Base-by-base conservation (phyloP, 2,888 invertebrate species). In the Allacma fusca region DNA sequence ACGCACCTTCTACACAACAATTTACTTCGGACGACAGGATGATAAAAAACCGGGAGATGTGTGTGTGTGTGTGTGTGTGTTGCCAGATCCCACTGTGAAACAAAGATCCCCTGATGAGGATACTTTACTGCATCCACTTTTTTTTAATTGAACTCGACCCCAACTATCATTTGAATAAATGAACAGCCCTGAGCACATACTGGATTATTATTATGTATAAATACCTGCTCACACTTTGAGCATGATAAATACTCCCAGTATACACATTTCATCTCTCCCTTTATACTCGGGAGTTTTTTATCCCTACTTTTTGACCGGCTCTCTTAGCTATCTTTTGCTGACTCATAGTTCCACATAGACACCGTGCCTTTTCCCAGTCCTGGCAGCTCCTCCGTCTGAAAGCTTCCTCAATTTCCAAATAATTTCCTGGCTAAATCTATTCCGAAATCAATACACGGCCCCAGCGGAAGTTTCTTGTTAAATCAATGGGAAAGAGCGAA, bases 91-190 rank as follows among this genome's bases (percentile, higher is more conserved):
- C 65, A 80, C 81, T 81, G 83, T 80, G 81, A 83, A 83, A 81
- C 81, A 83, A 83, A 81, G 83, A 77, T 80, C 79, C 83, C 83
- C 81, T 79, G 81, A 75, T 78, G 80, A 76, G 81, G 77, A 76
- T 81, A 79, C 77, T 80, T 78, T 78, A 80, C 80, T 80, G 65
- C 78, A 78, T 81, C 73, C 77, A 40, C 76, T 77, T 77, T 82
- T 79, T 71, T 81, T 82, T 81, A 81, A 82, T 82, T 82, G 82
- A 81, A 80, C 82, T 81, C 78, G 72, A 80, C 80, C 79, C 79
- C 77, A 73, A 57, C 73, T 78, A 80, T 80, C 78, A 81, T 74
- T 79, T 78, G 73, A 79, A 80, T 79, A 74, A 74, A 74, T 64
- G 40, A 64, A 74, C 64, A 72, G 74, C 50, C 2, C 50, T 50